These are phyloP conservation scores for Eleutherodactylus coqui DNA, from an alignment of 2,797 vertebrate species.

Conservation along the genomic window DNA sequence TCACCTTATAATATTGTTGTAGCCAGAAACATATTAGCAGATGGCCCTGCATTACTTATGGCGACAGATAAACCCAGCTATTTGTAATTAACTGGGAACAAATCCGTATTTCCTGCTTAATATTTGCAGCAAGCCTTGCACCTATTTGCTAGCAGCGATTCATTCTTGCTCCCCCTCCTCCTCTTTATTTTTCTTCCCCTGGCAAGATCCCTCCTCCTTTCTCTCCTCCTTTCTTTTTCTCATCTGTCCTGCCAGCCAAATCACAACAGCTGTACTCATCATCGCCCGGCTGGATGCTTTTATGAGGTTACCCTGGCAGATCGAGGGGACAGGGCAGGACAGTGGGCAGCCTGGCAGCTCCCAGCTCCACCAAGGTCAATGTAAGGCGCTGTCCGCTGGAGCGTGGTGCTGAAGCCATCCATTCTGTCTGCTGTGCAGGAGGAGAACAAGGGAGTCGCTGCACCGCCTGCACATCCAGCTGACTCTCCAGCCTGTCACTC, in stretches of 20 bases:
- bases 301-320: background rate
- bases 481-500: too few species aligned
- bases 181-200: slow-evolving; percentile 41
- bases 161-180: slow-evolving; percentile 24
- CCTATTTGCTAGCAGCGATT: slow-evolving; percentile 44
- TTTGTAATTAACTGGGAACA: background rate
- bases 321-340: background rate
- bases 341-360: background rate
- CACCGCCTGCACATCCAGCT: slow-evolving; percentile 7
- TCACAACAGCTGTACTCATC: slow-evolving; percentile 45
- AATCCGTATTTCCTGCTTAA: background rate
- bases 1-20: background rate
- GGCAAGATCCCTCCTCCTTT: slow-evolving; percentile 49
- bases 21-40: background rate
- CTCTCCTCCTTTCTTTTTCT: slow-evolving; percentile 30
- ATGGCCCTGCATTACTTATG: background rate
- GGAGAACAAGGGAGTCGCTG: slow-evolving; percentile 36
- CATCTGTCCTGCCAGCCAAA: slow-evolving; percentile 54
- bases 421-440: slow-evolving; percentile 22
- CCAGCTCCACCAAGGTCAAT: background rate
- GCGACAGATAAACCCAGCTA: background rate
- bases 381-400: slow-evolving; percentile 42
- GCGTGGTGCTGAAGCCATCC: slow-evolving; percentile 54
- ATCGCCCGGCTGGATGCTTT: slow-evolving; percentile 19
- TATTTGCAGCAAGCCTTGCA: slow-evolving; percentile 46